Evolutionary conservation across 2,888 invertebrate genomes (phyloP).

Genomic region (Cheilosia vernalis): DNA sequence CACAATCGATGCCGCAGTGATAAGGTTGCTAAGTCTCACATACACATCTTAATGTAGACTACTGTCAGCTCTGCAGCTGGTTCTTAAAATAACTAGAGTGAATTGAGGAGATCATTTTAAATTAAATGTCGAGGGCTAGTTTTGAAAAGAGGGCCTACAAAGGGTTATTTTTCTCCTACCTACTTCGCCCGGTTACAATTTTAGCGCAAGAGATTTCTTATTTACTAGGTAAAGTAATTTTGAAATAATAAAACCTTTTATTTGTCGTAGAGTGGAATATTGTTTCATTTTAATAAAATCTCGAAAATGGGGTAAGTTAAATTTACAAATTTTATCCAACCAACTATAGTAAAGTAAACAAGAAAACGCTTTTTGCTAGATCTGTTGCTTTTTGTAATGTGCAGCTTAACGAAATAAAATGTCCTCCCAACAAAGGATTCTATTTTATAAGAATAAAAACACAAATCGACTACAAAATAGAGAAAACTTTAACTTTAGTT

Average conservation of each 20-base stretch:
- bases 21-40: too few species aligned
- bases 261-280: conserved; percentile 25
- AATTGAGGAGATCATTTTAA: too few species aligned
- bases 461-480: not conserved
- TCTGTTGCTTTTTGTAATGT: conserved; percentile 72
- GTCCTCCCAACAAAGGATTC: conserved; percentile 36
- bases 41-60: too few species aligned
- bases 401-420: conserved; percentile 55
- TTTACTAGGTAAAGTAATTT: too few species aligned
- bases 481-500: not conserved
- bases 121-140: too few species aligned
- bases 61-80: too few species aligned
- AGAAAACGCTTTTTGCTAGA: conserved; percentile 63
- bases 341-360: conserved; percentile 39
- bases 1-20: too few species aligned
- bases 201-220: too few species aligned
- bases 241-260: not conserved
- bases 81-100: too few species aligned
- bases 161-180: too few species aligned
- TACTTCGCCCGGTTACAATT: too few species aligned
- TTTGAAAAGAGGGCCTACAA: too few species aligned
- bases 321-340: conserved; percentile 8
- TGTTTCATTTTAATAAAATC: conserved; percentile 4
- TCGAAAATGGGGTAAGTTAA: conserved; percentile 60
- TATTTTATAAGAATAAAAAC: not conserved